Percentiles rank a stretch among this genome's conserved stretches.
Evolutionary conservation across 2,888 invertebrate species (phyloP).

Genomic region (Cepaea hortensis): DNA sequence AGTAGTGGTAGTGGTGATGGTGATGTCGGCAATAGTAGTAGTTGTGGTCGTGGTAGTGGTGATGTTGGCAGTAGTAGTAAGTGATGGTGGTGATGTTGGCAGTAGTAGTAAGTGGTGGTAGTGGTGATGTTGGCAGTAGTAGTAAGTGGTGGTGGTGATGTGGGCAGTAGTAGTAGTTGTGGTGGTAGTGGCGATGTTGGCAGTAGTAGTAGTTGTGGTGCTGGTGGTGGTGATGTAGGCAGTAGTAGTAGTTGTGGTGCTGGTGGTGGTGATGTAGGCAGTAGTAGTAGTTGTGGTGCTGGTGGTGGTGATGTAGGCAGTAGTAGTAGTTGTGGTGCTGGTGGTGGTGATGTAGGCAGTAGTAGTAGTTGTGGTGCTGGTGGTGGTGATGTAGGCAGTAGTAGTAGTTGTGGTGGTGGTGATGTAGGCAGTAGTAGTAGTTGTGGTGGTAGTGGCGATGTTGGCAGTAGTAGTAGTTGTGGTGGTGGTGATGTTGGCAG

Average conservation of each 20-base stretch:
- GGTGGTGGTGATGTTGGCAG: conserved; percentile 1
- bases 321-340: not conserved
- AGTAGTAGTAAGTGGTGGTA: not conserved
- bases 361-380: no score
- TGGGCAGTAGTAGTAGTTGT: conserved; percentile 25
- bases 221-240: no score
- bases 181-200: conserved; percentile 12
- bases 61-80: not conserved
- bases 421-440: not conserved
- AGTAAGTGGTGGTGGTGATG: not conserved
- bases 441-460: not conserved
- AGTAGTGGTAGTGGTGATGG: not conserved
- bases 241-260: not conserved
- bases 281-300: no score
- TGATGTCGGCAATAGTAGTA: no score
- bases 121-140: not conserved
- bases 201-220: not conserved
- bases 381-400: no score
- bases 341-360: not conserved
- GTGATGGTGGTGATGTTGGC: no score
- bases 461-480: not conserved
- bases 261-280: no score
- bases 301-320: no score
- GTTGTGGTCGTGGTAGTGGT: no score
- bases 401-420: not conserved